Evolutionary conservation across 2,797 vertebrate genomes (phyloP).

Genomic region (Acanthurus lineatus): DNA sequence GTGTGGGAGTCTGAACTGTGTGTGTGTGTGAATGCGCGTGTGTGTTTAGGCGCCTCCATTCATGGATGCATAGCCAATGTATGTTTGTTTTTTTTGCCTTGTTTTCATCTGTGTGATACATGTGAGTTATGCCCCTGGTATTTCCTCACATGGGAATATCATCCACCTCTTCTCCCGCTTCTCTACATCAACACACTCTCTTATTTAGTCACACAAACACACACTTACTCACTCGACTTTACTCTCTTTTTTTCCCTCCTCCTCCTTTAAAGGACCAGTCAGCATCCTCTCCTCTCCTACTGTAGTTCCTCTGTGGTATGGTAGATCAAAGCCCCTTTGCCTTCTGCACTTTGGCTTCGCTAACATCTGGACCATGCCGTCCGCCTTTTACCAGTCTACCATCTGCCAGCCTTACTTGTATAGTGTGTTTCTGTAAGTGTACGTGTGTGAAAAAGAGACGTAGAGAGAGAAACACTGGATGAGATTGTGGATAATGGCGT

Average conservation of each 20-base stretch:
- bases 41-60: slow-evolving; percentile 29
- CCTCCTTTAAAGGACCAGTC: slow-evolving; percentile 18
- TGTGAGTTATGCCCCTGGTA: slow-evolving; percentile 45
- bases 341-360: slow-evolving; percentile 64
- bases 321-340: slow-evolving; percentile 73
- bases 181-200: neutral
- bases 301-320: slow-evolving; percentile 50
- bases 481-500: slow-evolving; percentile 19
- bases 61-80: slow-evolving; percentile 14
- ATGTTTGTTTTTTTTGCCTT: neutral
- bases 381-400: slow-evolving; percentile 62
- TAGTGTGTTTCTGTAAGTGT: slow-evolving; percentile 19
- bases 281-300: slow-evolving; percentile 24
- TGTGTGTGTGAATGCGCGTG: slow-evolving; percentile 48
- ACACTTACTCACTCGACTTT: neutral
- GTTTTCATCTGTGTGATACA: slow-evolving; percentile 19
- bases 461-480: slow-evolving; percentile 30
- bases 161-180: slow-evolving; percentile 28
- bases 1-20: slow-evolving; percentile 54
- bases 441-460: slow-evolving; percentile 22
- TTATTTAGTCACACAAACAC: slow-evolving; percentile 10
- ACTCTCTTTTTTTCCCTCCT: neutral
- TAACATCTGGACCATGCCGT: slow-evolving; percentile 73
- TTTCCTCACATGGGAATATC: slow-evolving; percentile 48
- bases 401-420: slow-evolving; percentile 61